These are phyloP conservation scores for Nomada ruficornis DNA, from an alignment of 2,888 invertebrate species.

Conservation along the genomic window DNA sequence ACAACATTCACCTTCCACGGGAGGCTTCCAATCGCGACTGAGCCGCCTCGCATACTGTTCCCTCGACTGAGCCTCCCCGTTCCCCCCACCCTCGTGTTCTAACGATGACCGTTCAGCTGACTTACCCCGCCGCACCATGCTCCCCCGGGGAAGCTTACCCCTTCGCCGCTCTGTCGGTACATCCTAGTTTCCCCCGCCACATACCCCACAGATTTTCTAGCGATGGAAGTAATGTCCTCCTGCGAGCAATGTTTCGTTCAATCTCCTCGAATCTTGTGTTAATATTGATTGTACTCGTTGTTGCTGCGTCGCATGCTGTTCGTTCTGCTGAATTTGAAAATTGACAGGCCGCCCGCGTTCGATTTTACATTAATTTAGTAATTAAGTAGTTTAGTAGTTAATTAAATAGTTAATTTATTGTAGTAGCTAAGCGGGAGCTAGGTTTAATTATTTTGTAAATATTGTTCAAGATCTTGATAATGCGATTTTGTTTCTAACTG, in stretches of 20 bases:
- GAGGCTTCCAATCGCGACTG: slow-evolving; percentile 80
- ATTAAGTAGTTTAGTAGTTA: too few species aligned
- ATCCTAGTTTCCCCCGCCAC: slow-evolving; percentile 26
- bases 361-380: too few species aligned
- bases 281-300: too few species aligned
- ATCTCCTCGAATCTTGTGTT: not conserved
- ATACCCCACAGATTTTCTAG: slow-evolving; percentile 18
- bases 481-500: too few species aligned
- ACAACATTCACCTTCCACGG: slow-evolving; percentile 33
- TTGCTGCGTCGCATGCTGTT: too few species aligned
- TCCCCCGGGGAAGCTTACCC: slow-evolving; percentile 67
- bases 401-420: too few species aligned
- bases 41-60: slow-evolving; percentile 57
- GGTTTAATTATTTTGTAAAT: too few species aligned
- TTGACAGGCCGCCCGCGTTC: too few species aligned
- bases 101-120: slow-evolving; percentile 66
- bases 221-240: slow-evolving; percentile 29
- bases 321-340: too few species aligned
- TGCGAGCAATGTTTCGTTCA: not conserved
- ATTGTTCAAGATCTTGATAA: too few species aligned
- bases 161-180: slow-evolving; percentile 44
- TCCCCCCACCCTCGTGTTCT: slow-evolving; percentile 28
- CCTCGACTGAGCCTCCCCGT: slow-evolving; percentile 49
- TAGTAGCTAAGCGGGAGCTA: too few species aligned
- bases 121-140: slow-evolving; percentile 64